Evolutionary conservation across 37 sponge, comb jelly and placozoan species (phyloP).

Genomic region (Petrosia ficiformis): DNA sequence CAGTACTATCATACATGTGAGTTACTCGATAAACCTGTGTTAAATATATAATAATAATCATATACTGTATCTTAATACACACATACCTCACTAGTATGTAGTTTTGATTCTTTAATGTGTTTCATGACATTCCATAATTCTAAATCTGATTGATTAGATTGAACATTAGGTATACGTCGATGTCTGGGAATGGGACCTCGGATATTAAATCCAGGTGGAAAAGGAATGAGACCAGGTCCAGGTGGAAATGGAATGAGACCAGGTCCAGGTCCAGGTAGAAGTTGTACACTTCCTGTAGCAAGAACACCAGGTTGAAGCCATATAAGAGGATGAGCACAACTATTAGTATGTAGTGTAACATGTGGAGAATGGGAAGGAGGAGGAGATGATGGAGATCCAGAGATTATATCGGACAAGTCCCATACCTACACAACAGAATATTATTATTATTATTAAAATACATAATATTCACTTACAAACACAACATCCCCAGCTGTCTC

Average conservation of each 20-base stretch:
- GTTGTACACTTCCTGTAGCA: background rate
- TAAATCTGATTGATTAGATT: background rate
- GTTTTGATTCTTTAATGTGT: background rate
- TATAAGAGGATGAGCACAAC: background rate
- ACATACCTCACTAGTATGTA: background rate
- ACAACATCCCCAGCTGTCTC: too few relatives aligned
- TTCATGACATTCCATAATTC: background rate
- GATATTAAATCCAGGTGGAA: background rate
- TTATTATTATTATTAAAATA: background rate
- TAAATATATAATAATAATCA: background rate
- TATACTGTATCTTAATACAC: background rate
- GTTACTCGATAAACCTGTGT: constrained; percentile 5
- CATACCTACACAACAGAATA: constrained; percentile 9
- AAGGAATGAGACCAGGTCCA: background rate
- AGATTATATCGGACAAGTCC: background rate
- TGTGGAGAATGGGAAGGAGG: constrained; percentile 11
- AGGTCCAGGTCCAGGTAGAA: background rate
- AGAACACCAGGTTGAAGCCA: background rate
- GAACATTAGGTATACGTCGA: background rate
- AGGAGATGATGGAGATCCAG: background rate
- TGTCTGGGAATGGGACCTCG: background rate
- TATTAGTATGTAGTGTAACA: background rate
- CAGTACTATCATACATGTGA: constrained; percentile 18
- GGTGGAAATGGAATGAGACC: background rate
- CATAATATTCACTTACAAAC: too few relatives aligned